Conservation (phyloP, 2,797 vertebrate genomes). For the Neosilurus hyrtlii region DNA sequence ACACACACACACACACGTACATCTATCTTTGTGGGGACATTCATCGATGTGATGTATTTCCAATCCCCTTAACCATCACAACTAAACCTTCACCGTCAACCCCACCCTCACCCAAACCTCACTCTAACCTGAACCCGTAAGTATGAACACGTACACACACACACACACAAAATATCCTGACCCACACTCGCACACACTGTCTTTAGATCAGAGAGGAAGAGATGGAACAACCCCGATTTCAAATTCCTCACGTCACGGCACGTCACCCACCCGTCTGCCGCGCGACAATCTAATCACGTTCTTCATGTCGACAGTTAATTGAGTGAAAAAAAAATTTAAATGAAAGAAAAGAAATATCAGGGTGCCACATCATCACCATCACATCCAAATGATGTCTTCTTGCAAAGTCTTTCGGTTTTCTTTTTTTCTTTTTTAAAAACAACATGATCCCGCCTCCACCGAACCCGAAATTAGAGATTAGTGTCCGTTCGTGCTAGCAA, state of each 20-base stretch:
- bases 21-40: no score
- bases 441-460: background rate
- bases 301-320: background rate
- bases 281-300: slow-evolving; percentile 8
- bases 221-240: slow-evolving; percentile 51
- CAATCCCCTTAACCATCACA: no score
- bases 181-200: slow-evolving; percentile 62
- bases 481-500: background rate
- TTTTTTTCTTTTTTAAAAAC: background rate
- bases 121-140: no score
- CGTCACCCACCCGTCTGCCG: slow-evolving; percentile 14
- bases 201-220: slow-evolving; percentile 75
- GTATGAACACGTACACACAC: background rate
- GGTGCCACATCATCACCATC: slow-evolving; percentile 5
- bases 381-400: background rate
- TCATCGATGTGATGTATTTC: no score
- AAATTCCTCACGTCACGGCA: background rate
- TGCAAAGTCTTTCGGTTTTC: background rate
- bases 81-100: no score
- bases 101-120: no score
- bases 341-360: background rate
- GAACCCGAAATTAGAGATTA: background rate
- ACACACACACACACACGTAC: no score
- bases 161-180: background rate
- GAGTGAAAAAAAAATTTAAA: no score